Evolutionary conservation across 2,797 vertebrate genomes (phyloP), one percentile per base, ranked within the genome.

Genomic region (Pipistrellus pipistrellus): DNA sequence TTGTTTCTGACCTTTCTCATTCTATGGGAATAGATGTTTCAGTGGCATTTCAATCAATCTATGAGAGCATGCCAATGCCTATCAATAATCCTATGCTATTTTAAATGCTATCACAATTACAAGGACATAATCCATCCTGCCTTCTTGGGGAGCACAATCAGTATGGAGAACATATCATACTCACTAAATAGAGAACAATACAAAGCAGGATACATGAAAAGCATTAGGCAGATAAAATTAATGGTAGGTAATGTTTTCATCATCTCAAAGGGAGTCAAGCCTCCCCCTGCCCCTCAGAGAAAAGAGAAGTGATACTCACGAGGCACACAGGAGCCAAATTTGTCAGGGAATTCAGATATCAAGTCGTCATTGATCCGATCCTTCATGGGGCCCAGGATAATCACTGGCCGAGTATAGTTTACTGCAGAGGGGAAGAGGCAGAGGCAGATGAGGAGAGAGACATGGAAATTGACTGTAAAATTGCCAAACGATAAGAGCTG

Each of bases 341-440:
- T 99, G 95, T 99, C 99, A 41, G 99, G 99, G 96, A 99, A 99
- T 97, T 99, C 99, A 8, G 99, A 99, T 98, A 99, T 99, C 97
- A 99, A 99, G 97, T 99, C 99, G 38, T 99, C 99, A 5, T 99
- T 99, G 98, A 99, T 98, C 91, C 99, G 98, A 98, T 99, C 99
- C 98, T 99, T 99, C 99, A 99, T 99, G 12, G 99, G 99, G 59
- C 99, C 99, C 73, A 99, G 98, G 97, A 99, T 99, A 95, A 99
- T 99, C 96, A 99, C 98, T 0, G 99, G 99, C 94, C 99, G 98
- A 96, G 99, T 99, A 88, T 99, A 99, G 98, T 98, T 99, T 97
- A 99, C 99, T 99, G 98, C 82, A 96, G 72, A 96, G 73, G 97
- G 89, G 80, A n/a, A 95, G 97, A 93, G 64, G 66, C 76, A 90